These are phyloP conservation scores for Hyperoplus immaculatus DNA, from an alignment of 2,797 vertebrate genomes.

Conservation along the genomic window DNA sequence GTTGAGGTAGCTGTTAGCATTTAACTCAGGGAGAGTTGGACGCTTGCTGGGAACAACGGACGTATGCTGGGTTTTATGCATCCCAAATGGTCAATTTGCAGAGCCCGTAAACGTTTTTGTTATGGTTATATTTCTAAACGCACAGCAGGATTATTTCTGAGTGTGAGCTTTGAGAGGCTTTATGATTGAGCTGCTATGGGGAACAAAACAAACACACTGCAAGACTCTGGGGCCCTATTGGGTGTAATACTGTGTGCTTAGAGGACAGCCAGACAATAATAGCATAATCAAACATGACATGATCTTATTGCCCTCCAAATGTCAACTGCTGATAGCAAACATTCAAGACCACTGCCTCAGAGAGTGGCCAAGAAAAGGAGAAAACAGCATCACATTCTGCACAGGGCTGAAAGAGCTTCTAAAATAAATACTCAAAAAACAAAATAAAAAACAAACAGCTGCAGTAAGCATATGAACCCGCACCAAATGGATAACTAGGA, in stretches of 20 bases:
- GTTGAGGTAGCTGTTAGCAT: constrained; percentile 42
- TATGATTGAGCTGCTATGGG: constrained; percentile 47
- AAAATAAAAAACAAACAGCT: constrained; percentile 53
- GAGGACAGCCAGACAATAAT: constrained; percentile 57
- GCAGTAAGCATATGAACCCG: constrained; percentile 65
- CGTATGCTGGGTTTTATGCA: constrained; percentile 55
- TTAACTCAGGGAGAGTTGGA: constrained; percentile 43
- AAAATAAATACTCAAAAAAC: constrained; percentile 53
- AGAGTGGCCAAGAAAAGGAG: constrained; percentile 35
- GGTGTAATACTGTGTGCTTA: constrained; percentile 55
- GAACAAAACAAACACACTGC: constrained; percentile 62
- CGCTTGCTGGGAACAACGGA: constrained; percentile 52
- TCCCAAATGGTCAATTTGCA: constrained; percentile 65
- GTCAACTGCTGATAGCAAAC: constrained; percentile 64
- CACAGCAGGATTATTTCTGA: constrained; percentile 63
- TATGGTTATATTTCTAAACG: constrained; percentile 67
- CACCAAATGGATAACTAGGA: constrained; percentile 64
- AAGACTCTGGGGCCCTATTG: constrained; percentile 45
- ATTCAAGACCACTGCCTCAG: constrained; percentile 44
- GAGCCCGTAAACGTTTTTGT: constrained; percentile 55
- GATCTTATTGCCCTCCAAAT: constrained; percentile 66
- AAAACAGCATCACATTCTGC: constrained; percentile 18
- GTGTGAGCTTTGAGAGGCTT: constrained; percentile 43
- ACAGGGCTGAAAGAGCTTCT: constrained; percentile 31
- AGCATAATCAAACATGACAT: constrained; percentile 70